These are phyloP conservation scores for Drosophila subsilvestris DNA, from an alignment of 2,888 invertebrate species.

Conservation along the genomic window DNA sequence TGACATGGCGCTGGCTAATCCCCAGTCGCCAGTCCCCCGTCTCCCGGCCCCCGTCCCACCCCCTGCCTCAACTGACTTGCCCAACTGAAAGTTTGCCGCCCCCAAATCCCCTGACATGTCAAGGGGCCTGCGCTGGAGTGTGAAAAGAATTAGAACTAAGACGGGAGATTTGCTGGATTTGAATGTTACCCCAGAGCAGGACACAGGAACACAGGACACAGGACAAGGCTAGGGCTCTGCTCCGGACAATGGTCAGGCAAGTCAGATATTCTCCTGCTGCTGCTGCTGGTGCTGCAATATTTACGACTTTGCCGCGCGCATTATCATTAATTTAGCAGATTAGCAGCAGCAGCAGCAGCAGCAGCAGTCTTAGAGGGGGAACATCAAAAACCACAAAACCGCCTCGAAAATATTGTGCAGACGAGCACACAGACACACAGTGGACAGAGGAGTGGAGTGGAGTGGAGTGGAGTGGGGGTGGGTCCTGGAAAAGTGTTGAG, in stretches of 20 bases:
- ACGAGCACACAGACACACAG: background rate
- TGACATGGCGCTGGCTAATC: constrained; percentile 4
- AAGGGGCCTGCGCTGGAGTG: background rate
- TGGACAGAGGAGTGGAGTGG: background rate
- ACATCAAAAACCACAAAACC: constrained; percentile 45
- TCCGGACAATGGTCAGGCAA: constrained; percentile 30
- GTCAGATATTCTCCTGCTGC: background rate
- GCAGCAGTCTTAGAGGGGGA: constrained; percentile 20
- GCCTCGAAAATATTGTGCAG: constrained; percentile 32
- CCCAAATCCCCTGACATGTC: constrained; percentile 2
- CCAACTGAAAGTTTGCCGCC: background rate
- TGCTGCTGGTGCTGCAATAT: constrained; percentile 30
- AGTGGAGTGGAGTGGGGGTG: background rate
- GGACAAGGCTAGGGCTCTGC: too few species aligned
- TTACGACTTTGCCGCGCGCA: constrained; percentile 65
- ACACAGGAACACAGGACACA: too few species aligned
- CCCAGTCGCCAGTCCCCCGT: background rate
- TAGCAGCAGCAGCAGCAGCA: constrained; percentile 46
- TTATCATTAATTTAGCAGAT: constrained; percentile 80
- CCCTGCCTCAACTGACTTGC: too few species aligned
- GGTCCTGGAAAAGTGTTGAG: constrained; percentile 15
- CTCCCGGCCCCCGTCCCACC: rapidly evolving
- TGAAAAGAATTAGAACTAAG: constrained; percentile 28
- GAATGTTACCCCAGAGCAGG: background rate
- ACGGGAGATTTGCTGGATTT: background rate